phyloP scores from a whole-genome alignment of 2,113 vertebrate genomes.

The Philantomba maxwellii region DNA sequence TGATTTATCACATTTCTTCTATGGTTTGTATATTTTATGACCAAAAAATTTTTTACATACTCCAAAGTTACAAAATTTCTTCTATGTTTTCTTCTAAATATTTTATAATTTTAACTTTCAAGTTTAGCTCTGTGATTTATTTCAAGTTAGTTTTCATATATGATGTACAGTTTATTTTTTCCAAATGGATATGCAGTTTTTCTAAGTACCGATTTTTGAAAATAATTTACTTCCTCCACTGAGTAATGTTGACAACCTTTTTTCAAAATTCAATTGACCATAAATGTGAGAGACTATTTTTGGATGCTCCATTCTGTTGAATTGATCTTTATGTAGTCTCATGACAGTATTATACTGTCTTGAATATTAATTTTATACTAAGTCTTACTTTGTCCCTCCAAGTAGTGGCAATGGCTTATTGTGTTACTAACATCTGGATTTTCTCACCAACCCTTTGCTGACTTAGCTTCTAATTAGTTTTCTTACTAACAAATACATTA shows the following conservation, averaged over 20 bases:
- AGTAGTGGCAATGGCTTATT: neutral
- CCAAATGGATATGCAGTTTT: neutral
- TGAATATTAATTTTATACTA: neutral
- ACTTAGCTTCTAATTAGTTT: neutral
- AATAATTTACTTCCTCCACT: conserved; percentile 1
- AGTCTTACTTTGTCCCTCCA: neutral
- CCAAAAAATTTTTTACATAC: neutral
- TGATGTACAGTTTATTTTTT: neutral
- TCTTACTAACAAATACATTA: neutral
- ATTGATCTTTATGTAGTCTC: neutral
- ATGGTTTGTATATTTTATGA: neutral
- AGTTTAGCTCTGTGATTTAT: neutral
- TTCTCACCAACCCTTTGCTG: neutral
- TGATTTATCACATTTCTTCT: neutral
- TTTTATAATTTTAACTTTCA: neutral
- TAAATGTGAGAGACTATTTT: neutral
- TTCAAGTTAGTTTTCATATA: neutral
- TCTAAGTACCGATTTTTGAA: neutral
- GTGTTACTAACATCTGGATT: neutral
- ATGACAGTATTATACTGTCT: neutral
- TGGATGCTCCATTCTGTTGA: neutral
- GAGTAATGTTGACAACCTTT: neutral
- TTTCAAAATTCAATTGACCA: neutral
- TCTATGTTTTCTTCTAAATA: neutral
- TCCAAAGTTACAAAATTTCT: neutral